phyloP scores from a whole-genome alignment of 2,888 invertebrate species.

The Cataglyphis livida region DNA sequence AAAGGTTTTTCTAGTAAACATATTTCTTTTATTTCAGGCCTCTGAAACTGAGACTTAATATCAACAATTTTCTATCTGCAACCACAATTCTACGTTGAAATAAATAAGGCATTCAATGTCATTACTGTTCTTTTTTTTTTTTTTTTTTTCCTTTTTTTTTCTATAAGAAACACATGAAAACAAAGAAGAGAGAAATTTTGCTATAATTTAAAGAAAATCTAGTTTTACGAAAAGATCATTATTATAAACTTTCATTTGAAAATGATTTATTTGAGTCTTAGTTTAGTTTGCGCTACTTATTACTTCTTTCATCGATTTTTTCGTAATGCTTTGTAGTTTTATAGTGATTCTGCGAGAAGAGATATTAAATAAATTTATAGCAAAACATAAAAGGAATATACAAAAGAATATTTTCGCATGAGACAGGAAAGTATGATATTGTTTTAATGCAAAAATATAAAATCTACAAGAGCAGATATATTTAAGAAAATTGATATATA shows the following conservation, averaged over 20 bases:
- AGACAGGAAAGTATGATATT: neutral
- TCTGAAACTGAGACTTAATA: conserved; percentile 84
- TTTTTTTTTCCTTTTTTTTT: conserved; percentile 68
- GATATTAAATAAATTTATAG: conserved; percentile 35
- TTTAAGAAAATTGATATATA: neutral
- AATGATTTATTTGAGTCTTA: conserved; percentile 39
- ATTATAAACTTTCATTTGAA: conserved; percentile 57
- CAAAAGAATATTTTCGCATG: conserved; percentile 44
- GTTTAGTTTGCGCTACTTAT: conserved; percentile 61
- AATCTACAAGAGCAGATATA: neutral
- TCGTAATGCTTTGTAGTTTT: conserved; percentile 53
- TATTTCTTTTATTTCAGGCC: conserved; percentile 81
- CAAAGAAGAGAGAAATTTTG: conserved; percentile 57
- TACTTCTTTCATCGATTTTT: conserved; percentile 55
- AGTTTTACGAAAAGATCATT: conserved; percentile 58
- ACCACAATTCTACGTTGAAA: conserved; percentile 73
- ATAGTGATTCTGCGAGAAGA: conserved; percentile 10
- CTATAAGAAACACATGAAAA: conserved; percentile 67
- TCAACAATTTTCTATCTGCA: conserved; percentile 75
- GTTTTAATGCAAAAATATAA: conserved; percentile 23
- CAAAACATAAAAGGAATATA: conserved; percentile 23
- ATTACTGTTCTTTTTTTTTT: conserved; percentile 67
- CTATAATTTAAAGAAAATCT: conserved; percentile 52
- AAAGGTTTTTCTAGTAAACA: conserved; percentile 71
- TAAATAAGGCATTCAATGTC: conserved; percentile 73